Evolutionary conservation across 2,888 invertebrate species (phyloP).

Genomic region (Strigamia crassipes): DNA sequence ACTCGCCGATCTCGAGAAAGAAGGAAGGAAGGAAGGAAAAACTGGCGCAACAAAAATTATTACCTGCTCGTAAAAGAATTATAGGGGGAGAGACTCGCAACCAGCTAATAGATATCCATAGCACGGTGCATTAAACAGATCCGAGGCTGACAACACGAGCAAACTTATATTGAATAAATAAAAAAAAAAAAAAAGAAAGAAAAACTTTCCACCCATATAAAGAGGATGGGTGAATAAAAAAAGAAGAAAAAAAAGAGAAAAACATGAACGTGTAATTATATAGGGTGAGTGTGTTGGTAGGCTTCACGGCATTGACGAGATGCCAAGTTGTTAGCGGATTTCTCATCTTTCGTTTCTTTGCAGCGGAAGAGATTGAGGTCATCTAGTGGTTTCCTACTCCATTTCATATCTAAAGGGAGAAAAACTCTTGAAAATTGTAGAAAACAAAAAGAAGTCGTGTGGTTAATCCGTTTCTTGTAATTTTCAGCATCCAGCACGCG

Average conservation of each 20-base stretch:
- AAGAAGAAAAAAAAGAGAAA: background rate
- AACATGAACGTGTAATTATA: too few relatives aligned
- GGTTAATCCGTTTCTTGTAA: background rate
- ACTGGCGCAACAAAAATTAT: conserved; percentile 40
- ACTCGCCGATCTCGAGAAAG: conserved; percentile 13
- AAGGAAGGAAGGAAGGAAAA: background rate
- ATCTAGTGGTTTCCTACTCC: conserved; percentile 32
- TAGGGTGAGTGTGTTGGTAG: background rate
- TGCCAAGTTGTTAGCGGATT: conserved; percentile 40
- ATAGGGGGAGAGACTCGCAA: conserved; percentile 23
- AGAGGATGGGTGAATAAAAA: background rate
- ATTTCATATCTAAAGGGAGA: background rate
- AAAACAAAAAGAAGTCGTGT: background rate
- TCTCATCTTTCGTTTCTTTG: conserved; percentile 36
- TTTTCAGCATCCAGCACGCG: background rate
- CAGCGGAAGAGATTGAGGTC: conserved; percentile 29
- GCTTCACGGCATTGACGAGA: background rate
- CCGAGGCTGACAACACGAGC: conserved; percentile 17
- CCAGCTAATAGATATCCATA: conserved; percentile 33
- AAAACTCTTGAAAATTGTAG: background rate
- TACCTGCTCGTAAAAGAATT: conserved; percentile 42
- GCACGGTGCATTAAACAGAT: conserved; percentile 17
- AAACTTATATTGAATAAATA: background rate
- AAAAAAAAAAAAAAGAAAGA: background rate
- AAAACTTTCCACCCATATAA: background rate